Percentiles rank a stretch among this genome's conserved stretches.
These are phyloP conservation scores for Misgurnus mizolepis DNA, from an alignment of 2,113 vertebrate species.

Conservation along the genomic window DNA sequence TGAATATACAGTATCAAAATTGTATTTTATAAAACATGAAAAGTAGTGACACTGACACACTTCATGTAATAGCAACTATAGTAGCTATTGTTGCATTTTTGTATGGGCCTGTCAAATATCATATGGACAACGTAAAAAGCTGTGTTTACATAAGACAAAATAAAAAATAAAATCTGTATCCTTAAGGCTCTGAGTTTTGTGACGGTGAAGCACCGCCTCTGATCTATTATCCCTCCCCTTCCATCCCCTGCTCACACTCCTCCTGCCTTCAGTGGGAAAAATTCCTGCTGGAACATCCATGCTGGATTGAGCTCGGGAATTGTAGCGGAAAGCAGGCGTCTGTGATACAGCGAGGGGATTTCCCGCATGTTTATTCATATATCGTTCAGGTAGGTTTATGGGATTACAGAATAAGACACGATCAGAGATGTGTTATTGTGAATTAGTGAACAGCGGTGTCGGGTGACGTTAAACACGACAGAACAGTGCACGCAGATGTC, in stretches of 20 bases:
- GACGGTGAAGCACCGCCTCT: conserved; percentile 26
- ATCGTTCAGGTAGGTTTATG: conserved; percentile 45
- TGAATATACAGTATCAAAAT: no score
- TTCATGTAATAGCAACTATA: no score
- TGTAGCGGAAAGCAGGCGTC: conserved; percentile 13
- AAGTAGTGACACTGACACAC: no score
- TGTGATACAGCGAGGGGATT: not conserved
- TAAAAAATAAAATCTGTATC: not conserved
- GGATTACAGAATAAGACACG: not conserved
- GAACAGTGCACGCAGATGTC: conserved; percentile 13
- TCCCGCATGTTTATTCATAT: not conserved
- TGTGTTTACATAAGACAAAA: not conserved
- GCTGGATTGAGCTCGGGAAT: conserved; percentile 21
- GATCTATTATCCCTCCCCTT: conserved; percentile 20
- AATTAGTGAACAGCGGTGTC: conserved; percentile 27
- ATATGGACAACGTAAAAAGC: no score
- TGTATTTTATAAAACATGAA: no score
- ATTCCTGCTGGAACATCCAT: conserved; percentile 48
- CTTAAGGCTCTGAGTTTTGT: not conserved
- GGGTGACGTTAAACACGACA: conserved; percentile 41
- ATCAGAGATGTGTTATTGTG: not conserved
- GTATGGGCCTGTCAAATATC: no score
- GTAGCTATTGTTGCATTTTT: no score
- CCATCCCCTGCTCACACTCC: conserved; percentile 11
- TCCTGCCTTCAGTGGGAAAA: conserved; percentile 39